Percentiles rank a stretch among this genome's conserved stretches.
These are phyloP conservation scores for Ataeniobius toweri DNA, from an alignment of 2,797 vertebrate species.

Conservation along the genomic window DNA sequence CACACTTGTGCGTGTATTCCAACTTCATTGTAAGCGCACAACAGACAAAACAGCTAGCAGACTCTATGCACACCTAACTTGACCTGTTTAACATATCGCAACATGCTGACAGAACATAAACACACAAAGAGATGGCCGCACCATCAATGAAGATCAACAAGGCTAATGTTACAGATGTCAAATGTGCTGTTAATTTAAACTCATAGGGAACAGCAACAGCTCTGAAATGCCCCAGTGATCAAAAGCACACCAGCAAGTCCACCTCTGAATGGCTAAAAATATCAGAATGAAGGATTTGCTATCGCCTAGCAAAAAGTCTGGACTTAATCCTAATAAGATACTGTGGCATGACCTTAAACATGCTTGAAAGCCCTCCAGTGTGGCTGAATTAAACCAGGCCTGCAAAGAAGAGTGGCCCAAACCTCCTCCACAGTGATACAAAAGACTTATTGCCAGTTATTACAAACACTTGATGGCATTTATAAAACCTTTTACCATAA, in stretches of 20 bases:
- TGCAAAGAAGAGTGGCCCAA: background rate
- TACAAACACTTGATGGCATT: background rate
- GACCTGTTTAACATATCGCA: too few relatives aligned
- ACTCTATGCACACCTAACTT: too few relatives aligned
- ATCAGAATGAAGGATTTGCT: background rate
- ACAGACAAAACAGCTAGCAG: too few relatives aligned
- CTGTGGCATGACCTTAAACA: background rate
- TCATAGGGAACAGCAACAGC: too few relatives aligned
- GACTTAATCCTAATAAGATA: background rate
- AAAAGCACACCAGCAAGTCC: background rate
- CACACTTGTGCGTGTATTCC: too few relatives aligned
- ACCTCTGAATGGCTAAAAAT: background rate
- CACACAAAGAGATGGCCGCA: too few relatives aligned
- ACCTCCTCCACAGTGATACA: background rate
- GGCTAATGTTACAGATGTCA: too few relatives aligned
- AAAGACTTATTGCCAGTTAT: background rate
- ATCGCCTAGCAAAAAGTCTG: background rate
- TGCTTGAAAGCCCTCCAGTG: background rate
- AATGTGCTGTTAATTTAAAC: too few relatives aligned
- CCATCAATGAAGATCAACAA: too few relatives aligned
- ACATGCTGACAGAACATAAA: too few relatives aligned
- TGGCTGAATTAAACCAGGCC: background rate
- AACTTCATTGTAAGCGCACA: too few relatives aligned
- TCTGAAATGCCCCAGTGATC: background rate
- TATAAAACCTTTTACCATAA: background rate